Conservation (phyloP, 2,888 invertebrate species). For the Chironomus riparius region DNA sequence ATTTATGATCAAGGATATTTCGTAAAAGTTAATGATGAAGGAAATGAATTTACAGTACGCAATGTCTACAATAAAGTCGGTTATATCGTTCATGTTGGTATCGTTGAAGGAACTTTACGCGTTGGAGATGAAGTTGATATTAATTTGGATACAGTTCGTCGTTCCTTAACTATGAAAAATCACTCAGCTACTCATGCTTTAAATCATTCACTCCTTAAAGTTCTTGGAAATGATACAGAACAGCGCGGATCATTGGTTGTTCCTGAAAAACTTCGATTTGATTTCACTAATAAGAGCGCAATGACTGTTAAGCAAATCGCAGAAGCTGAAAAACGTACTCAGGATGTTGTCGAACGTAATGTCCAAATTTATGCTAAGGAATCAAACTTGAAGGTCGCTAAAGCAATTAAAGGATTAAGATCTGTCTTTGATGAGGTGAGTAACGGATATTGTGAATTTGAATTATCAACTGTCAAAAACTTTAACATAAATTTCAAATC, state of each 20-base stretch:
- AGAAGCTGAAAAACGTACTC: constrained; percentile 70
- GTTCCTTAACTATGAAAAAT: constrained; percentile 95
- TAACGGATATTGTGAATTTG: too few relatives aligned
- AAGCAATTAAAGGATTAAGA: constrained; percentile 82
- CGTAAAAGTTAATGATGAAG: constrained; percentile 71
- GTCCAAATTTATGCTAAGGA: constrained; percentile 81
- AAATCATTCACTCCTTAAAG: constrained; percentile 86
- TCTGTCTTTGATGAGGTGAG: constrained; percentile 90
- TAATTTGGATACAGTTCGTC: constrained; percentile 72
- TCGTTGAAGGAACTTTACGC: constrained; percentile 70
- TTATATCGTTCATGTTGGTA: constrained; percentile 88
- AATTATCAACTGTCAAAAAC: not conserved
- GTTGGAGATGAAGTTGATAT: constrained; percentile 79
- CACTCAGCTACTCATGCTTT: constrained; percentile 96
- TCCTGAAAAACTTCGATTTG: constrained; percentile 92
- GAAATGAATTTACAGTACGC: constrained; percentile 82
- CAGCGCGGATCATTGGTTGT: constrained; percentile 96
- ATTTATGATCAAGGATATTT: constrained; percentile 93
- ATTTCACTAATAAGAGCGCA: constrained; percentile 91
- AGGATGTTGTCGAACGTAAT: constrained; percentile 65
- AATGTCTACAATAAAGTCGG: constrained; percentile 94
- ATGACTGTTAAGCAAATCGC: constrained; percentile 83
- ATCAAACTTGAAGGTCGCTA: constrained; percentile 72
- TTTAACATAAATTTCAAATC: too few relatives aligned
- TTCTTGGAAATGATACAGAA: constrained; percentile 84